These are phyloP conservation scores for Dendrolimus pini DNA, from an alignment of 2,888 invertebrate species.

Conservation along the genomic window DNA sequence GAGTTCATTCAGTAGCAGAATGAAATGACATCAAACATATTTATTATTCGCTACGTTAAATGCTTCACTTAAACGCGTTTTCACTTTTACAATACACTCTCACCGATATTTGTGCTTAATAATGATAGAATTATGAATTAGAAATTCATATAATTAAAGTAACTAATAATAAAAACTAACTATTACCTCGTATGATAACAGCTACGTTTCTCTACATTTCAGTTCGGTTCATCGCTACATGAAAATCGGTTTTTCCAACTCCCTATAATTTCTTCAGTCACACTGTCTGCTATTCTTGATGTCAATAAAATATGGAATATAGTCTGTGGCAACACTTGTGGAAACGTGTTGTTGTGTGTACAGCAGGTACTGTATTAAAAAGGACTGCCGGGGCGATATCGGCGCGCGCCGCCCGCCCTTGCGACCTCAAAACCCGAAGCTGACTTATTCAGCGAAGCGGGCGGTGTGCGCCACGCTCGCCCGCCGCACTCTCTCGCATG, in stretches of 20 bases:
- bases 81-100: too few species aligned
- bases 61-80: too few species aligned
- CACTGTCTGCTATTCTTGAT: neutral
- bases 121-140: too few species aligned
- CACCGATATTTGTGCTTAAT: too few species aligned
- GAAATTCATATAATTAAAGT: neutral
- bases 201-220: slow-evolving; percentile 3
- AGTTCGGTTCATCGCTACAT: neutral
- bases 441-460: slow-evolving; percentile 19
- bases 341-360: slow-evolving; percentile 27
- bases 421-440: slow-evolving; percentile 37
- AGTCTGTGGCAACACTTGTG: slow-evolving; percentile 3
- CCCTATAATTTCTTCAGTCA: neutral
- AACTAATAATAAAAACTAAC: neutral
- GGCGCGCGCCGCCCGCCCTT: slow-evolving; percentile 72
- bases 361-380: slow-evolving; percentile 30
- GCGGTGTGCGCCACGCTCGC: slow-evolving; percentile 13
- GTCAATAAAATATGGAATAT: neutral
- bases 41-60: too few species aligned
- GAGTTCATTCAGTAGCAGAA: neutral
- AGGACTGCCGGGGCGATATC: slow-evolving; percentile 30
- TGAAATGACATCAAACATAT: too few species aligned
- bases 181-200: neutral
- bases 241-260: neutral
- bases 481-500: slow-evolving; percentile 16